Base-by-base conservation (phyloP, 2,113 vertebrate species). In the Lasiurus borealis region DNA sequence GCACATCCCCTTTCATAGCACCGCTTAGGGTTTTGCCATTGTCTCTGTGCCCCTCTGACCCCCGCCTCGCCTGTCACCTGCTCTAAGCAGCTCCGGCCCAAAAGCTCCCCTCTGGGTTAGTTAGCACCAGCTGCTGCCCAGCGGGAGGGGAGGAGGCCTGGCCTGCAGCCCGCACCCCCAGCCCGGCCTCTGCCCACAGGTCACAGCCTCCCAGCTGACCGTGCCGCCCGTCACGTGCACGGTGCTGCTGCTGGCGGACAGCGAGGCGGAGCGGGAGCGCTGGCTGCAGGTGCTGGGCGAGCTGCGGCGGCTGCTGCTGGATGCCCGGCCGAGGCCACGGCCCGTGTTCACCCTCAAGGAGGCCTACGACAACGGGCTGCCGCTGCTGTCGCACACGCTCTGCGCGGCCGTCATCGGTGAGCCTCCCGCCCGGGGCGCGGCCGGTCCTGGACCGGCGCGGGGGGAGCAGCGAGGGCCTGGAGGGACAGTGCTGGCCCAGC, bases 231-330 rank as follows among this genome's bases (percentile, higher is more conserved):
- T 97, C 84, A 93, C 1, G 3, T 97, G 97, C 44, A 97, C 97
- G 0, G 95, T 98, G 95, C 96, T 98, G 85, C 96, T 98, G 80
- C 93, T 98, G 96, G 98, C 98, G 0, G 98, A 98, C 68, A 98
- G 94, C 0, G 91, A 96, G 87, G 96, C 8, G 0, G 98, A 98
- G 75, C 97, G 97, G 96, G 92, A 95, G 54, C 97, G 97, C 72
- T 98, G 98, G 98, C 97, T 98, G 62, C 97, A 98, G 88, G 98
- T 98, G 85, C 92, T 98, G 84, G 92, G 95, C 0, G 98, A 98
- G 90, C 97, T 98, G 69, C 98, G 95, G 72, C 89, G 46, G 21
- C 93, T 98, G 46, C 84, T 98, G 46, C 83, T 84, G 73, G 97
- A 97, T 3, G 23, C 96, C 0, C 94, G 72, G 29, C 97, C 96